Evolutionary conservation across 2,888 invertebrate genomes (phyloP), one percentile per base, ranked within the genome.

Genomic region (Cheilosia variabilis): DNA sequence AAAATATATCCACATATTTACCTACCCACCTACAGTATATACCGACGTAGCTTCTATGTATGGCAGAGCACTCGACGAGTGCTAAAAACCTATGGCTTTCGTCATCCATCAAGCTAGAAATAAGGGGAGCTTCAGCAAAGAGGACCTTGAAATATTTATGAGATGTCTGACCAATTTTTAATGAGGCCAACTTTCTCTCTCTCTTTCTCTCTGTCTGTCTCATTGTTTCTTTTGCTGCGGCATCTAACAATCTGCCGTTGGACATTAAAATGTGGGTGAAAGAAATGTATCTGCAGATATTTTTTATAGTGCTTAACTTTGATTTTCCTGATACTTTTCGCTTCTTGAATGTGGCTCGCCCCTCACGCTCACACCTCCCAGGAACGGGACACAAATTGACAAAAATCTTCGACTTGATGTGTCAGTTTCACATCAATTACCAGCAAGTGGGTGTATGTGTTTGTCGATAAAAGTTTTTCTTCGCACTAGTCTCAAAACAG

Each of bases 141-240:
- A 80, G 65, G 79, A 76, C 79, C 86, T 72, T 89, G 88, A 89
- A 89, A 89, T 89, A 89, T 89, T 89, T 89, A 89, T 89, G 88
- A 89, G 89, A 87, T 87, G 88, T 88, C 89, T 88, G 89, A 88
- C 88, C 88, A 89, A 88, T 89, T 89, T 89, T 89, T 89, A 88
- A 88, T 88, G 88, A 88, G 87, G 88, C 88, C 87, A 88, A 87
- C 88, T 87, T 87, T 87, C 82, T 80, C 81, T 84, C 27, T 69
- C 81, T 77, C 77, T 58, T 52, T 77, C 72, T 69, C 69, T 68
- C 86, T 22, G 19, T 27, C 27, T 27, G 27, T 27, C 1, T 6
- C 27, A 6, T 27, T 27, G 27, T 78, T 69, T 81, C 73, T 79
- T 72, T 79, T 65, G 75, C 43, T n/a, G 1, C 43, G 66, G 82